A percentile compares a stretch with the other conserved stretches of the same genome.
Conservation (phyloP, 2,888 invertebrate species). For the Hololepta plana region DNA sequence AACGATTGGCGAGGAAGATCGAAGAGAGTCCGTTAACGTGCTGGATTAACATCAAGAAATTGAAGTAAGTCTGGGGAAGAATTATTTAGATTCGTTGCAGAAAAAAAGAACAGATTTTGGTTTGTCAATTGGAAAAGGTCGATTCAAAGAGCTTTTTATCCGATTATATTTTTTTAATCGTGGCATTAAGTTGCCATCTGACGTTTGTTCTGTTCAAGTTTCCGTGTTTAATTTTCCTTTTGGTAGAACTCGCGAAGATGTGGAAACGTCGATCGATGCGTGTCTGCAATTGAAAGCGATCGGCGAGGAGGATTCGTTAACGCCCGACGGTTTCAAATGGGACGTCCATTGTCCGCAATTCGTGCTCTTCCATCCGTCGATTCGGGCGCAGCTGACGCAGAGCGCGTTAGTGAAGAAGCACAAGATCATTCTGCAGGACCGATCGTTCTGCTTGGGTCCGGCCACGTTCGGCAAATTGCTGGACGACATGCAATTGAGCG, state of each 20-base stretch:
- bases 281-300: conserved; percentile 15
- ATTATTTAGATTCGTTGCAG: too few relatives aligned
- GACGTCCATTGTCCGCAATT: conserved; percentile 32
- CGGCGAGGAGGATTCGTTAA: conserved; percentile 13
- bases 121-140: too few relatives aligned
- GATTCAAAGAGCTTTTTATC: too few relatives aligned
- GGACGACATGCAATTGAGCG: conserved; percentile 43
- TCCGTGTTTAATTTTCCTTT: too few relatives aligned
- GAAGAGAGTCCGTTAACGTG: conserved; percentile 42
- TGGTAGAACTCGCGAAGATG: too few relatives aligned
- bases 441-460: conserved; percentile 64
- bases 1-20: conserved; percentile 33
- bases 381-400: conserved; percentile 34
- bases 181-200: too few relatives aligned
- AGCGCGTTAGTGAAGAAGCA: conserved; percentile 35
- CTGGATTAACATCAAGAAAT: conserved; percentile 62
- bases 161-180: too few relatives aligned
- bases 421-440: conserved; percentile 43
- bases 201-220: too few relatives aligned
- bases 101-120: too few relatives aligned
- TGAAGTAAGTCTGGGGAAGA: conserved; percentile 42
- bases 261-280: conserved; percentile 16
- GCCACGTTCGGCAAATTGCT: conserved; percentile 54
- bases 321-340: conserved; percentile 20
- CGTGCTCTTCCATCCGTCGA: conserved; percentile 33